Conservation (phyloP, 35 echinoderm and acorn worm genomes). For the Diadema setosum region DNA sequence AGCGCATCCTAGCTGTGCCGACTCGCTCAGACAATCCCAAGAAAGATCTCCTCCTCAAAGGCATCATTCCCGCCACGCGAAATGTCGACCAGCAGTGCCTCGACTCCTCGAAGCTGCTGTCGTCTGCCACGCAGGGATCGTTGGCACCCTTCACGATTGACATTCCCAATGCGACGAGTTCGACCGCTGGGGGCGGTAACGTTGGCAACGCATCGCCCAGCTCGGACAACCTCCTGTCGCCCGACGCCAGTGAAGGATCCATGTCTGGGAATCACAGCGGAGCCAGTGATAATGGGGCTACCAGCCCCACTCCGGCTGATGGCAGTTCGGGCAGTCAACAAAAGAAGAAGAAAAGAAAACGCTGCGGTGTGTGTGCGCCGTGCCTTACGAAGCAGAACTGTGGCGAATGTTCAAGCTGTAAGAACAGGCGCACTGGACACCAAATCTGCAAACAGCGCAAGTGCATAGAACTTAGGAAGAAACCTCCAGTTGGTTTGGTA, state of each 20-base stretch:
- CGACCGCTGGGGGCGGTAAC: neutral
- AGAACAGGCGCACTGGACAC: slow-evolving; percentile 90
- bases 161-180: slow-evolving; percentile 4
- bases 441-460: slow-evolving; percentile 97
- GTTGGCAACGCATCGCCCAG: neutral
- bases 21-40: neutral
- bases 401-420: slow-evolving; percentile 97
- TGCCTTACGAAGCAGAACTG: slow-evolving; percentile 98
- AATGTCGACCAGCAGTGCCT: neutral
- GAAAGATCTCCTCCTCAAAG: slow-evolving; percentile 7
- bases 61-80: neutral
- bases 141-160: slow-evolving; percentile 31
- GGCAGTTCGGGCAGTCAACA: neutral
- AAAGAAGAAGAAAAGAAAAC: slow-evolving; percentile 98
- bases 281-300: slow-evolving; percentile 50
- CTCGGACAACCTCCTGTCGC: slow-evolving; percentile 65
- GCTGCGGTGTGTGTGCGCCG: slow-evolving; percentile 83
- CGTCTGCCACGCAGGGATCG: neutral
- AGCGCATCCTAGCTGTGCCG: neutral
- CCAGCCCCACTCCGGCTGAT: slow-evolving; percentile 43
- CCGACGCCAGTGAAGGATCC: slow-evolving; percentile 45
- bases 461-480: slow-evolving; percentile 88
- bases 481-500: neutral
- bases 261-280: slow-evolving; percentile 76
- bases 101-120: neutral